A percentile compares a stretch with the other conserved stretches of the same genome.
Conservation (phyloP, 2,888 invertebrate genomes). For the Microchrysa polita region DNA sequence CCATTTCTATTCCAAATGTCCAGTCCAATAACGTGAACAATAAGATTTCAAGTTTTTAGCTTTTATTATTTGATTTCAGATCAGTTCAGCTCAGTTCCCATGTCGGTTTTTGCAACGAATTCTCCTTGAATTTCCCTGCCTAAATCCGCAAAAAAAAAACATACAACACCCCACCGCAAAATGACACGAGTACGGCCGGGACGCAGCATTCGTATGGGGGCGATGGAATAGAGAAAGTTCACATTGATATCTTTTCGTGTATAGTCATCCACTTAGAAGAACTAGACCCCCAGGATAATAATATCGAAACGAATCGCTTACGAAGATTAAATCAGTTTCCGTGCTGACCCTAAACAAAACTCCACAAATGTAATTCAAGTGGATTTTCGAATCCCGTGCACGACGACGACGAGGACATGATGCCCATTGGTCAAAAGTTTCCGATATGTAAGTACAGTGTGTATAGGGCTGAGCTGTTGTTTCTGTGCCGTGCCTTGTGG, state of each 20-base stretch:
- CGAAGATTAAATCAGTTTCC: conserved; percentile 49
- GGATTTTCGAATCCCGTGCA: not conserved
- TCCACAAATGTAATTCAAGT: conserved; percentile 20
- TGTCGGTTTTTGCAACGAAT: not conserved
- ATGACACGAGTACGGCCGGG: too few species aligned
- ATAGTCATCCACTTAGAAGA: conserved; percentile 46
- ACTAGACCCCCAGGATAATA: conserved; percentile 39
- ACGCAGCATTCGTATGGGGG: not conserved
- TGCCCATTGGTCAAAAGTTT: conserved; percentile 27
- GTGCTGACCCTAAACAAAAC: conserved; percentile 47
- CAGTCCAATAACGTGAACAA: conserved; percentile 55
- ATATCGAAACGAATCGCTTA: conserved; percentile 47
- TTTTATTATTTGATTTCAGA: conserved; percentile 45
- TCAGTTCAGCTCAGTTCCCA: not conserved
- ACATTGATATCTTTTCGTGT: conserved; percentile 16
- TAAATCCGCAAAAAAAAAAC: conserved; percentile 9
- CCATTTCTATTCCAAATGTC: conserved; percentile 57
- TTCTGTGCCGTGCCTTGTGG: not conserved
- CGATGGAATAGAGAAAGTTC: too few species aligned
- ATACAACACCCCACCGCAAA: too few species aligned
- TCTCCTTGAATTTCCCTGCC: conserved; percentile 2
- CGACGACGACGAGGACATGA: conserved; percentile 35
- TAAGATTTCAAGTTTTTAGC: conserved; percentile 50
- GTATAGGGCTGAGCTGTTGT: not conserved
- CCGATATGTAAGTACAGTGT: too few species aligned